phyloP scores from a whole-genome alignment of 2,888 invertebrate genomes.

The Latheticus oryzae region DNA sequence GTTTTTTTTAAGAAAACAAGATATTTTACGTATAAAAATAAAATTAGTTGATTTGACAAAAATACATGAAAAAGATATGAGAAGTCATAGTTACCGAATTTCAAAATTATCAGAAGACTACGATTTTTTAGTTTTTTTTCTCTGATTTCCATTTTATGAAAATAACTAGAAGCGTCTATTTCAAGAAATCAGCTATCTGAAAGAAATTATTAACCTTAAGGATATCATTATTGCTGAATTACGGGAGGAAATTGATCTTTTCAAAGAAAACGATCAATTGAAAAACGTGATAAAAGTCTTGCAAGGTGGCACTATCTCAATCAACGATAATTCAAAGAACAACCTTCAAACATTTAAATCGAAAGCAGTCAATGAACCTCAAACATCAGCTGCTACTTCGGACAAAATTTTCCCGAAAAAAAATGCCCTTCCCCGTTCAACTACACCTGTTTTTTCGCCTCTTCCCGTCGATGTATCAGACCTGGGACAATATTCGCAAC shows the following conservation, averaged over 20 bases:
- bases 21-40: no score
- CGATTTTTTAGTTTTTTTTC: no score
- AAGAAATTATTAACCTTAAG: background rate
- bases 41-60: no score
- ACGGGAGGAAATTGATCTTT: background rate
- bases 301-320: no score
- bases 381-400: background rate
- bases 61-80: no score
- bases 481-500: no score
- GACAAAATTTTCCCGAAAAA: background rate
- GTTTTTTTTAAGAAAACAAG: no score
- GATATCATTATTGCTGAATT: background rate
- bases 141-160: background rate
- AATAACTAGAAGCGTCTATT: background rate
- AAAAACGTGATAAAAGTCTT: no score
- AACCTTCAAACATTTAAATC: background rate
- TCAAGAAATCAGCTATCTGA: background rate
- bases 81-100: no score
- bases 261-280: no score
- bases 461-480: background rate
- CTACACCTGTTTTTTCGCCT: background rate
- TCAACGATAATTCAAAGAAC: background rate
- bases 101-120: no score
- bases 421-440: background rate
- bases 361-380: background rate